Conservation (phyloP, 2,113 vertebrate species). For the Halcyon senegalensis region DNA sequence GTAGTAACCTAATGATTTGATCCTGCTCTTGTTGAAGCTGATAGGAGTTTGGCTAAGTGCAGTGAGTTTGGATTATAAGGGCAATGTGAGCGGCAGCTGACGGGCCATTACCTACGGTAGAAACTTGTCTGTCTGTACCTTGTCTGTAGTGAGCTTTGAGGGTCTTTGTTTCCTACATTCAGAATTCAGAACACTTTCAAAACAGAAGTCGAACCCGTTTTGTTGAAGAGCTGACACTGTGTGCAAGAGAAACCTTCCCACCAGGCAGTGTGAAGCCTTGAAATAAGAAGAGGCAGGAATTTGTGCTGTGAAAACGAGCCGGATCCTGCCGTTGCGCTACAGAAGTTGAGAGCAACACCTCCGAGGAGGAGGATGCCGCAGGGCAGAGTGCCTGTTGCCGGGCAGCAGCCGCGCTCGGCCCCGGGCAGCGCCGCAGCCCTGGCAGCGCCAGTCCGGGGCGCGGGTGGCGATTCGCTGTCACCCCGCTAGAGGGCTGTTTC, state of each 20-base stretch:
- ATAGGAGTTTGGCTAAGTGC: background rate
- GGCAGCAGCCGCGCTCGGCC: background rate
- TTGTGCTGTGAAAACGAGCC: background rate
- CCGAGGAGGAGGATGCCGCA: background rate
- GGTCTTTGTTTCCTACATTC: background rate
- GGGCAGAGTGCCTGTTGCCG: fast-evolving
- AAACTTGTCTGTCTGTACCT: background rate
- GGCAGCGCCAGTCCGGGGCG: background rate
- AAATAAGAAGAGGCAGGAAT: background rate
- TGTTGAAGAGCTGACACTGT: background rate
- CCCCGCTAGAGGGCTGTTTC: conserved; percentile 55
- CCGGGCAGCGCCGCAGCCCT: background rate
- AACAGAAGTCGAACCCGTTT: background rate
- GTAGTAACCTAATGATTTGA: background rate
- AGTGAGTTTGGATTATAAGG: background rate
- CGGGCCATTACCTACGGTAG: background rate
- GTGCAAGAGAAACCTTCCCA: background rate
- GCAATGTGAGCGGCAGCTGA: background rate
- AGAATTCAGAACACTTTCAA: background rate
- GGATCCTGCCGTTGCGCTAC: background rate
- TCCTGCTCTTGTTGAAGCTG: background rate
- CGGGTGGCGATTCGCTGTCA: background rate
- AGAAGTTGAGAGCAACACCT: background rate
- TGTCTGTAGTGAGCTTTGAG: background rate
- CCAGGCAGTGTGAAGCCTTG: background rate